Conservation (phyloP, 2,113 vertebrate species). For the Engystomops pustulosus region DNA sequence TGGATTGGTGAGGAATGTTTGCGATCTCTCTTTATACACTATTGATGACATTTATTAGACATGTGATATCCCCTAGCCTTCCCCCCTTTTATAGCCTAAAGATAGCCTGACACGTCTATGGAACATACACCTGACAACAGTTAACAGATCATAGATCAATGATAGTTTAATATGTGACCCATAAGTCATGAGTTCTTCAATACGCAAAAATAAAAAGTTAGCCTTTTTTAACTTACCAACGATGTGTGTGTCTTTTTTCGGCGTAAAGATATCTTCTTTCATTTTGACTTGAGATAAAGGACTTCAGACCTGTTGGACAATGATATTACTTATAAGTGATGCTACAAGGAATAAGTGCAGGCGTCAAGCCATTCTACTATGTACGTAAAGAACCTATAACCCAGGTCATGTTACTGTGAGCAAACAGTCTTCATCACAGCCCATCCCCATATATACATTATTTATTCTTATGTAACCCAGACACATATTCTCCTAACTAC, state of each 20-base stretch:
- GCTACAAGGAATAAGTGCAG: not conserved
- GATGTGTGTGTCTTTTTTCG: not conserved
- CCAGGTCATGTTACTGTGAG: not conserved
- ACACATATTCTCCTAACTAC: not conserved
- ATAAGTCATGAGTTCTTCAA: no score
- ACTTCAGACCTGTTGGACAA: not conserved
- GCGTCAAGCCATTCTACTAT: not conserved
- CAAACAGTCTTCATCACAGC: not conserved
- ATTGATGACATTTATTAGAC: no score
- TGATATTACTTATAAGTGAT: not conserved
- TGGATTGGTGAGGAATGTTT: no score
- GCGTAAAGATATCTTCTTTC: not conserved
- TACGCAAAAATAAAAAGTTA: no score
- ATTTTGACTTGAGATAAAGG: not conserved
- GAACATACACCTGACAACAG: no score
- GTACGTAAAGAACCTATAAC: not conserved
- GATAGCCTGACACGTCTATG: no score
- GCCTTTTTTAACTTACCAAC: conserved; percentile 2
- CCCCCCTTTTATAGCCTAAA: no score
- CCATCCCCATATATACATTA: conserved; percentile 10
- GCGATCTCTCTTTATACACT: no score
- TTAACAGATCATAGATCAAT: no score
- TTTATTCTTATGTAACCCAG: not conserved
- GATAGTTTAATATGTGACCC: no score
- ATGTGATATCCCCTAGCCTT: no score